These are phyloP conservation scores for Sycophaga agraensis DNA, from an alignment of 1,140 invertebrate genomes.

Conservation along the genomic window DNA sequence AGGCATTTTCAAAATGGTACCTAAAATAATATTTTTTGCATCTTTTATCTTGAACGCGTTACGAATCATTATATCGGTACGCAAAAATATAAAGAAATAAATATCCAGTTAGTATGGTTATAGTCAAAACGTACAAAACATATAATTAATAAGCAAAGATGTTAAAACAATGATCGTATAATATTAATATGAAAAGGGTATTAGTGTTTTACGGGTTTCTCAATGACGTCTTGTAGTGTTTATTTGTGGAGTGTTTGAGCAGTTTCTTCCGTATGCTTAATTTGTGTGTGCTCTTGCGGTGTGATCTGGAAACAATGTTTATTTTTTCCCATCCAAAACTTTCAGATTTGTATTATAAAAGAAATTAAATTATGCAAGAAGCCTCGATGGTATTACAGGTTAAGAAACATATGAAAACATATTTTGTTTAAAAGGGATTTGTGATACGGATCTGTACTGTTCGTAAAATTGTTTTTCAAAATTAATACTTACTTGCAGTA, in stretches of 20 bases:
- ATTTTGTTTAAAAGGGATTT: no score
- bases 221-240: slow-evolving; percentile 22
- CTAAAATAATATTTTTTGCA: slow-evolving; percentile 38
- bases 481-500: slow-evolving; percentile 53
- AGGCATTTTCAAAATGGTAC: slow-evolving; percentile 60
- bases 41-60: slow-evolving; percentile 1
- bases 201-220: slow-evolving; percentile 26
- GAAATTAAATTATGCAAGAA: background rate
- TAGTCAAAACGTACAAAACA: no score
- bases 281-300: slow-evolving; percentile 19
- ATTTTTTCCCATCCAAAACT: slow-evolving; percentile 18
- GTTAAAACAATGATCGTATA: background rate
- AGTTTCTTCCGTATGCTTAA: slow-evolving; percentile 24
- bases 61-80: no score
- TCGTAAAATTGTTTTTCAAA: no score
- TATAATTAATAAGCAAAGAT: background rate
- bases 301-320: slow-evolving; percentile 28
- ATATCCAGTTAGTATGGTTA: no score
- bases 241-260: slow-evolving; percentile 27
- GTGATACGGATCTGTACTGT: no score
- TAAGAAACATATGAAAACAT: no score
- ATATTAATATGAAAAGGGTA: slow-evolving; percentile 16
- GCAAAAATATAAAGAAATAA: background rate
- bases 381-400: no score
- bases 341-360: background rate